Percentiles rank a stretch among this genome's conserved stretches.
These are phyloP conservation scores for Cyrtorhinus lividipennis DNA, from an alignment of 1,140 invertebrate genomes.

Conservation along the genomic window DNA sequence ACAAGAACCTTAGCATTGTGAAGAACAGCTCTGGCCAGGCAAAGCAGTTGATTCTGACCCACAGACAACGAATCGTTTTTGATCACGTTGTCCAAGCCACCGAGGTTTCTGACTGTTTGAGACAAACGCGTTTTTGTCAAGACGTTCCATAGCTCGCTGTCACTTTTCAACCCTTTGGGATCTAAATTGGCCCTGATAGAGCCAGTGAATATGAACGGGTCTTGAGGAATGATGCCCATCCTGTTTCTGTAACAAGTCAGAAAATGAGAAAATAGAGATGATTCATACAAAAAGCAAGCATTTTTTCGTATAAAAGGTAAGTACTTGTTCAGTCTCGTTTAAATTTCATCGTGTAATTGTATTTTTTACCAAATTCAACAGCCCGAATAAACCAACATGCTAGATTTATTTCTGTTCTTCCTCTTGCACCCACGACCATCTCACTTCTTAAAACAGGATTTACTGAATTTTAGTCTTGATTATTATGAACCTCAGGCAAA, in stretches of 20 bases:
- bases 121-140: conserved; percentile 62
- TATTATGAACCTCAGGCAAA: too few relatives aligned
- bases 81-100: conserved; percentile 52
- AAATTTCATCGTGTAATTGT: too few relatives aligned
- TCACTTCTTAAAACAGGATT: too few relatives aligned
- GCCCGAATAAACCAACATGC: too few relatives aligned
- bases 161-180: conserved; percentile 49
- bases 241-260: conserved; percentile 52
- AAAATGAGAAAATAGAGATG: too few relatives aligned
- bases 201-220: conserved; percentile 82
- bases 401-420: too few relatives aligned
- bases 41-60: conserved; percentile 78
- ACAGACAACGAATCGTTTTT: conserved; percentile 48
- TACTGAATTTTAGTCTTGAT: too few relatives aligned
- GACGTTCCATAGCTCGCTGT: conserved; percentile 62
- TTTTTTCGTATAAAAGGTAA: too few relatives aligned
- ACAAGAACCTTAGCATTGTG: conserved; percentile 59
- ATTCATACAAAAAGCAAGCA: too few relatives aligned
- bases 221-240: conserved; percentile 85
- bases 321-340: too few relatives aligned
- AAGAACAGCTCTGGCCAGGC: conserved; percentile 69
- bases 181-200: conserved; percentile 81
- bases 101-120: conserved; percentile 44
- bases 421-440: too few relatives aligned
- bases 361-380: too few relatives aligned